Conservation (phyloP, 2,113 vertebrate species). For the Vidua chalybeata region DNA sequence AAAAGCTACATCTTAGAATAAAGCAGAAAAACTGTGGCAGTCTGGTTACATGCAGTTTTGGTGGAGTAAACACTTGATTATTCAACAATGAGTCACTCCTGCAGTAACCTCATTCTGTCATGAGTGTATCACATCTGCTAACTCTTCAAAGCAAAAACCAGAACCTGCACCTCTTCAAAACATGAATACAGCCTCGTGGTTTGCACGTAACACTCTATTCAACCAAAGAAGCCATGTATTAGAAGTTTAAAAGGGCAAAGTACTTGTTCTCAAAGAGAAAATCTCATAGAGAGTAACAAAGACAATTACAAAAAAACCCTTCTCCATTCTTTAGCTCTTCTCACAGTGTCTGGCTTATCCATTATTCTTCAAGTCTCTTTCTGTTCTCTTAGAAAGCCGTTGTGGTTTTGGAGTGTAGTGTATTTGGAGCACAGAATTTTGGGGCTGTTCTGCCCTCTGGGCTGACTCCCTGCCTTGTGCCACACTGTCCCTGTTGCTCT, state of each 20-base stretch:
- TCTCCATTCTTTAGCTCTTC: not conserved
- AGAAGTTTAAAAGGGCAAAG: not conserved
- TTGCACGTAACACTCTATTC: slow-evolving; percentile 10
- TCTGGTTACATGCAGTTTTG: slow-evolving; percentile 49
- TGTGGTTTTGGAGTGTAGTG: not conserved
- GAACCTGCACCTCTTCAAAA: slow-evolving; percentile 2
- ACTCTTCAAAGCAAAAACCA: slow-evolving; percentile 43
- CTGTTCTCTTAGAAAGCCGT: not conserved
- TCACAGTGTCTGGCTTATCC: not conserved
- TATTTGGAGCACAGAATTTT: not conserved
- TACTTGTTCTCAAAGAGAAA: slow-evolving; percentile 13
- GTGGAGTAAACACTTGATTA: slow-evolving; percentile 69
- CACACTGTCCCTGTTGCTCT: not conserved
- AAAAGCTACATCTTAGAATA: slow-evolving; percentile 49
- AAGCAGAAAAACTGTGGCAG: slow-evolving; percentile 50
- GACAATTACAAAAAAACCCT: not conserved
- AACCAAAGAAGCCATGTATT: not conserved
- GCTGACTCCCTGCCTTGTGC: not conserved
- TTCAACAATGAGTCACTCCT: slow-evolving; percentile 66
- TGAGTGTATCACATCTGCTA: slow-evolving; percentile 56
- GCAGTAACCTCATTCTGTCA: slow-evolving; percentile 74
- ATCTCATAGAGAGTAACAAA: not conserved
- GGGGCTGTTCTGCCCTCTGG: not conserved
- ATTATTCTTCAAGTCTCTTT: not conserved
- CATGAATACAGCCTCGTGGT: not conserved